Evolutionary conservation across 2,113 vertebrate genomes (phyloP), one percentile per base, ranked within the genome.

Genomic region (Azemiops feae): DNA sequence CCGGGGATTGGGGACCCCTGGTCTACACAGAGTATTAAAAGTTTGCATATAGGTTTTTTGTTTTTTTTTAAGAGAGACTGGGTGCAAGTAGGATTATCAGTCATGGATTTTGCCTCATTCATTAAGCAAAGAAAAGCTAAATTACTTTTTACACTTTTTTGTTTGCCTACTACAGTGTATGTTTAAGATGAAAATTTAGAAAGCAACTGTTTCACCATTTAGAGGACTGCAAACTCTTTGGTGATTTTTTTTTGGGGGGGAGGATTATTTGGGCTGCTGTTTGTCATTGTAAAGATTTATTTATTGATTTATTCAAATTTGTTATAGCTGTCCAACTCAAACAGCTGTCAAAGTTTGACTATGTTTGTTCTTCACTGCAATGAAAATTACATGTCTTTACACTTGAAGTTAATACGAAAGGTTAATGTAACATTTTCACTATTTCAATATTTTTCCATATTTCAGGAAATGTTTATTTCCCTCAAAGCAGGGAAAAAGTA

Each of bases 101-200:
- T 54, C 45, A 89, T 87, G 93, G 87, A 91, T 87, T 64, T 92
- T 57, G 47, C 43, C 53, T 86, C 54, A n/a, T 43, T 89, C 25
- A 54, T 47, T 39, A 93, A 60, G 43, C 60, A 89, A 53, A n/a
- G 50, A 85, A 22, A 89, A 85, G 16, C 54, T 34, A 81, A 69
- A 27, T 60, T 74, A 47, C 39, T 39, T 88, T 85, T 55, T 50
- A 27, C 30, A 55, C 50, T 1, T 30, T 12, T 54, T 88, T 43
- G 12, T n/a, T 30, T 39, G 0, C 22, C 52, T 30, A 20, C n/a
- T 34, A 7, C 11, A 85, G 4, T 10, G 22, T 5, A 22, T 88
- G 4, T 91, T 81, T 81, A 88, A 47, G 22, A 47, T 55, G 5
- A 55, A 69, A 25, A 22, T 23, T 64, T 43, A 47, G 47, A 69